These are phyloP conservation scores for Polyergus mexicanus DNA, from an alignment of 1,140 invertebrate species.

Conservation along the genomic window DNA sequence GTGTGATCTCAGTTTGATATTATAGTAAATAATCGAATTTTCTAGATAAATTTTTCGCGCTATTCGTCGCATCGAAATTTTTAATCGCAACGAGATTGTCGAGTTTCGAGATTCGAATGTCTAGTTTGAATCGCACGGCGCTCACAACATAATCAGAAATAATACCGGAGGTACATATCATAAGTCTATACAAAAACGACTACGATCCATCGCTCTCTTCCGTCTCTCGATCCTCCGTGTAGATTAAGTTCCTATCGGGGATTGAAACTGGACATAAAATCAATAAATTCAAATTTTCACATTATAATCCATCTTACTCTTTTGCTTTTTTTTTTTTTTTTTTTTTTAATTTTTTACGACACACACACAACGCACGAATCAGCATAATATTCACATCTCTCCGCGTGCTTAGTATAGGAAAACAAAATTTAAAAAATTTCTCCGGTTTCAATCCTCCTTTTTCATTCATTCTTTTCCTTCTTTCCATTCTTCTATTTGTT, in stretches of 20 bases:
- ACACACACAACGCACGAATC: too few relatives aligned
- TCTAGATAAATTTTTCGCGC: neutral
- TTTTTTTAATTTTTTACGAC: too few relatives aligned
- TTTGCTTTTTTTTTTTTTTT: neutral
- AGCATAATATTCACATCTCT: too few relatives aligned
- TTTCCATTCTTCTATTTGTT: neutral
- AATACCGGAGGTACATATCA: conserved; percentile 28
- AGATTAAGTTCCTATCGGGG: neutral
- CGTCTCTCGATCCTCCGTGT: neutral
- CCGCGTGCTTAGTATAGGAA: neutral
- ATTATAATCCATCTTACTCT: neutral
- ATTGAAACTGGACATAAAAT: conserved; percentile 27
- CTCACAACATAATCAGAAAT: conserved; percentile 32
- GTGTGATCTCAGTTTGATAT: neutral
- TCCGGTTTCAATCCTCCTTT: neutral
- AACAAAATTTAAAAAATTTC: conserved; percentile 1
- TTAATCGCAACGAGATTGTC: neutral
- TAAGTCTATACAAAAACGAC: conserved; percentile 24
- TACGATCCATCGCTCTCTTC: conserved; percentile 16
- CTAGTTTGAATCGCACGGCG: conserved; percentile 16
- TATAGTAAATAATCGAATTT: neutral
- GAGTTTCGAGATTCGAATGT: conserved; percentile 14
- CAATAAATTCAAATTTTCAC: neutral
- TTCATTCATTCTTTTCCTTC: neutral
- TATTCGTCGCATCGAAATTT: neutral